phyloP scores from a whole-genome alignment of 2,888 invertebrate species.

The Epinotia bilunana region DNA sequence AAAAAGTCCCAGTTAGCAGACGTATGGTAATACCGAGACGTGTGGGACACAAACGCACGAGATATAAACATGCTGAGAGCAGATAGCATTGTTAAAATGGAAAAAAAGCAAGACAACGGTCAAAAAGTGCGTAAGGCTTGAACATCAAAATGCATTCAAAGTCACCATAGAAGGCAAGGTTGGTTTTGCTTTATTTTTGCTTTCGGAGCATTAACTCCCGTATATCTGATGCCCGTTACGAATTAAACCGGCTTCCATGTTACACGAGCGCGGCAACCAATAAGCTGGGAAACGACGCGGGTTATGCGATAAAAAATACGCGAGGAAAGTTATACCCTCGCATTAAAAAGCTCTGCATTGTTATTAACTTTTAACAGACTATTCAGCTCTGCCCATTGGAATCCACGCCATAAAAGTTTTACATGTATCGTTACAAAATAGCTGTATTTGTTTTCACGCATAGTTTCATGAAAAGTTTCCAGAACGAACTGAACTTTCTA shows the following conservation, averaged over 20 bases:
- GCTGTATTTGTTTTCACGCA: conserved; percentile 1
- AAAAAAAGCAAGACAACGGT: conserved; percentile 32
- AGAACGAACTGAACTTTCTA: neutral
- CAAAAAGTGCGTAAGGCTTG: conserved; percentile 40
- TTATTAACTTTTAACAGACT: conserved; percentile 36
- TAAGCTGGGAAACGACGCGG: conserved; percentile 47
- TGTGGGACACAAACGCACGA: conserved; percentile 23
- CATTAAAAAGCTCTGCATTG: conserved; percentile 33
- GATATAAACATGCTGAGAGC: conserved; percentile 18
- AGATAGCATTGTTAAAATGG: conserved; percentile 42
- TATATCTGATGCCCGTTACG: conserved; percentile 55
- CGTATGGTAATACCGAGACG: conserved; percentile 32
- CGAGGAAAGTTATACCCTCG: conserved; percentile 39
- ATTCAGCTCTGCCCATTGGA: conserved; percentile 10
- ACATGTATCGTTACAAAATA: conserved; percentile 3
- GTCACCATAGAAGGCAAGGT: conserved; percentile 43
- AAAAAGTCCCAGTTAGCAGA: conserved; percentile 7
- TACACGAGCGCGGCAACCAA: conserved; percentile 49
- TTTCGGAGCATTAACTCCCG: conserved; percentile 49
- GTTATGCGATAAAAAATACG: conserved; percentile 45
- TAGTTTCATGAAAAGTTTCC: conserved; percentile 4
- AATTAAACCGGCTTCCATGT: conserved; percentile 60
- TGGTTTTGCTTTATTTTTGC: conserved; percentile 51
- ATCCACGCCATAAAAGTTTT: conserved; percentile 18
- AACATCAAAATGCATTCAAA: conserved; percentile 44